Percentiles rank a stretch among this genome's conserved stretches.
These are phyloP conservation scores for Ametastegia equiseti DNA, from an alignment of 2,888 invertebrate genomes.

Conservation along the genomic window DNA sequence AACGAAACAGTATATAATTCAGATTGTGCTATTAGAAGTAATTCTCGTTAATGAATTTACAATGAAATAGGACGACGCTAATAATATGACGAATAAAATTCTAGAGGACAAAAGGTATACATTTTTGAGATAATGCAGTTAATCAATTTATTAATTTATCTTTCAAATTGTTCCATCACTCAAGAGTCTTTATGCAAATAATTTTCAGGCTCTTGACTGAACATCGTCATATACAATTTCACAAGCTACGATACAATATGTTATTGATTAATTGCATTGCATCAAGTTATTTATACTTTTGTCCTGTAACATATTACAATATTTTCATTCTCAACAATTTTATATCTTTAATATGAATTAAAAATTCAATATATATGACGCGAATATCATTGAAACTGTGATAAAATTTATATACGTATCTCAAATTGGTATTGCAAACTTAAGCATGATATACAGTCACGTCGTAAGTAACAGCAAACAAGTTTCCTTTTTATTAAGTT, in stretches of 20 bases:
- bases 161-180: not conserved
- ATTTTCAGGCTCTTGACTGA: not conserved
- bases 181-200: not conserved
- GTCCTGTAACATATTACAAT: constrained; percentile 43
- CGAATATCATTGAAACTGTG: constrained; percentile 25
- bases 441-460: constrained; percentile 54
- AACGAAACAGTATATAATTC: constrained; percentile 20
- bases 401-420: constrained; percentile 33
- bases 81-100: constrained; percentile 30
- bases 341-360: constrained; percentile 36
- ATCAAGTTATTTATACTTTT: constrained; percentile 27
- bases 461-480: constrained; percentile 71
- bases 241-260: not conserved
- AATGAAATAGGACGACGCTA: constrained; percentile 26
- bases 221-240: not conserved
- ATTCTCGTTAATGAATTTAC: constrained; percentile 29
- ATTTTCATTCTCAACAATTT: constrained; percentile 41
- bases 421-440: not conserved
- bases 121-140: constrained; percentile 24
- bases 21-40: constrained; percentile 43
- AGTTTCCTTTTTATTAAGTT: constrained; percentile 71
- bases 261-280: constrained; percentile 37
- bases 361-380: constrained; percentile 38
- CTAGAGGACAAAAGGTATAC: constrained; percentile 16
- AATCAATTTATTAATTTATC: constrained; percentile 6